Evolutionary conservation across 2,113 vertebrate genomes (phyloP), one percentile per base, ranked within the genome.

Genomic region (Microcebus ravelobensis): DNA sequence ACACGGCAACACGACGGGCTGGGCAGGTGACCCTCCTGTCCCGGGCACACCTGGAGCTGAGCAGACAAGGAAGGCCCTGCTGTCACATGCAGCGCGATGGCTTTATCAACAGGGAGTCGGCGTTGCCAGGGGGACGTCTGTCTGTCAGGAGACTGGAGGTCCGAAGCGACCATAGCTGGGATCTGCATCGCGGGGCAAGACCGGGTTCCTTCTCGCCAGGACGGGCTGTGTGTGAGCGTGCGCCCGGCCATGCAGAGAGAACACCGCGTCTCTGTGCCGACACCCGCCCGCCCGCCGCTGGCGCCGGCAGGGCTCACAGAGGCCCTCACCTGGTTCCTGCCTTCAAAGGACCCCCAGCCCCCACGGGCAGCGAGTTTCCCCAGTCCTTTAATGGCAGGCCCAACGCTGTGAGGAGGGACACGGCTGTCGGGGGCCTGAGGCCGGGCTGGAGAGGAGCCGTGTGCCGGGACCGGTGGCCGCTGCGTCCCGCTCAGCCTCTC

Each of bases 221-320:
- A 2, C 0, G 31, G 77, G 12, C 9, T 17, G 36, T 21, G 14
- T 17, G 36, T 27, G 14, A 27, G 45, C 71, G 39, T 6, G 39
- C 15, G 25, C 67, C 17, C 0, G 2, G 39, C 52, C 77, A 14
- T 3, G 57, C 8, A 3, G 29, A 50, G 23, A 50, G 91, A 68
- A 9, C 5, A 1, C 0, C 6, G 0, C 1, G 0, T 21, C 23
- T 59, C 65, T 12, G 0, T 0, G 0, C 6, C 3, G 5, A 13
- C 61, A 1, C 39, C 36, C 23, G 45, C 45, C 45, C 0, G 20
- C 82, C 15, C 36, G 18, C 14, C 25, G 63, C 57, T 2, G 70
- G 34, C 2, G 8, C 93, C 2, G 23, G 81, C 73, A 42, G 76
- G 57, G 3, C 5, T 63, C 27, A 29, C 36, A 48, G 73, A 63